These are phyloP conservation scores for Perizoma flavofasciatum DNA, from an alignment of 2,888 invertebrate species.

Conservation along the genomic window DNA sequence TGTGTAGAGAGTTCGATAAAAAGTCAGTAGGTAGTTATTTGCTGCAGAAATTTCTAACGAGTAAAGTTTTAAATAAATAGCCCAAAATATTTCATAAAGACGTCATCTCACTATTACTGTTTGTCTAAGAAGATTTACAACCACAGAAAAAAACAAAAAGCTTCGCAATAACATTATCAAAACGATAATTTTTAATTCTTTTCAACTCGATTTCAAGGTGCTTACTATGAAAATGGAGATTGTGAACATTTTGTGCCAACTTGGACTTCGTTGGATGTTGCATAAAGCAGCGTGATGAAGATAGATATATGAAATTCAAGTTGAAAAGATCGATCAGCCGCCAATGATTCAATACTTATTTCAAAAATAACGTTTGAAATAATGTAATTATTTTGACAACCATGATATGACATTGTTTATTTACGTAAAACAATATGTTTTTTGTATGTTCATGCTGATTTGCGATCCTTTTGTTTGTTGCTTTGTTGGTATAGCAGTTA, in stretches of 20 bases:
- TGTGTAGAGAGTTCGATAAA: constrained; percentile 6
- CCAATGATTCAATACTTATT: constrained; percentile 65
- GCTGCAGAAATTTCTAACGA: not conserved
- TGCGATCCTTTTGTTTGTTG: too few relatives aligned
- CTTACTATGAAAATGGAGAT: constrained; percentile 43
- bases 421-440: too few relatives aligned
- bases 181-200: constrained; percentile 48
- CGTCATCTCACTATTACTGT: not conserved
- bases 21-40: too few relatives aligned
- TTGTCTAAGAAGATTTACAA: constrained; percentile 20
- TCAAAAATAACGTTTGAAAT: not conserved
- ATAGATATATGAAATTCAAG: constrained; percentile 51
- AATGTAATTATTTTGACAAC: not conserved
- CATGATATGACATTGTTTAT: not conserved
- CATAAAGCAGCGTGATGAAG: constrained; percentile 49
- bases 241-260: constrained; percentile 43
- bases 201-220: constrained; percentile 67
- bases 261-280: constrained; percentile 35
- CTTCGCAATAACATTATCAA: constrained; percentile 48
- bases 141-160: constrained; percentile 37
- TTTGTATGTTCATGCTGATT: too few relatives aligned
- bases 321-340: constrained; percentile 71
- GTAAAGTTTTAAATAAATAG: not conserved
- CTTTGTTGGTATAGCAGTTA: too few relatives aligned
- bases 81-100: not conserved